phyloP scores from a whole-genome alignment of 1,140 invertebrate genomes.

The Calliopsis andreniformis region DNA sequence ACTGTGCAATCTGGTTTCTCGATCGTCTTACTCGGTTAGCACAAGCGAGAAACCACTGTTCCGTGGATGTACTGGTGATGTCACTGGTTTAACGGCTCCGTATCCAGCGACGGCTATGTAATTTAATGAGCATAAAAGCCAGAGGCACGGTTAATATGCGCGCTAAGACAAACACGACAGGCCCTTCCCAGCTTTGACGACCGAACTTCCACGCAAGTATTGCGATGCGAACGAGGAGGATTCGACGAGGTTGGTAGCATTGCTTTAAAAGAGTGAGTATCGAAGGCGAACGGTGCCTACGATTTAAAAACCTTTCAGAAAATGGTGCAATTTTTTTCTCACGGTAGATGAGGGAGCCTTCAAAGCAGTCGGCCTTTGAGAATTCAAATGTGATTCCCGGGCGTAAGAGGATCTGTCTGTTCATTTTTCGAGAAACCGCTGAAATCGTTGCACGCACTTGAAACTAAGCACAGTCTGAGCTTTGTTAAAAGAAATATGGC shows the following conservation, averaged over 20 bases:
- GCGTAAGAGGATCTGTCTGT: neutral
- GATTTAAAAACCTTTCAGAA: constrained; percentile 9
- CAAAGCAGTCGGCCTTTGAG: neutral
- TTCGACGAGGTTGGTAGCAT: neutral
- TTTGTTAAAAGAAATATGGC: constrained; percentile 14
- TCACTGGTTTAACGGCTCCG: constrained; percentile 61
- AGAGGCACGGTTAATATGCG: constrained; percentile 61
- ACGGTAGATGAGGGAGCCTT: neutral
- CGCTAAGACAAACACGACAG: neutral
- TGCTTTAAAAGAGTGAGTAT: neutral
- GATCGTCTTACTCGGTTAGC: constrained; percentile 61
- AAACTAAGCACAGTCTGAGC: constrained; percentile 22
- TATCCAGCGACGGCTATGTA: constrained; percentile 60
- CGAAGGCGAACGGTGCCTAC: no score
- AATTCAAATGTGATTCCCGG: neutral
- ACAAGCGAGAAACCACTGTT: constrained; percentile 51
- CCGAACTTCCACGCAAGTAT: neutral
- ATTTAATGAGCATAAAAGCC: constrained; percentile 68
- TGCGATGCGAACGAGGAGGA: neutral
- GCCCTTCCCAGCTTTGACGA: constrained; percentile 13
- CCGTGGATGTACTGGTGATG: constrained; percentile 61
- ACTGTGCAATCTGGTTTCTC: constrained; percentile 61
- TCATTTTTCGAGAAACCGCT: neutral
- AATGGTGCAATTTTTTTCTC: neutral
- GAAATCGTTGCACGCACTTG: constrained; percentile 9